Evolutionary conservation across 2,888 invertebrate species (phyloP).

Genomic region (Neocrepidodera transversa): DNA sequence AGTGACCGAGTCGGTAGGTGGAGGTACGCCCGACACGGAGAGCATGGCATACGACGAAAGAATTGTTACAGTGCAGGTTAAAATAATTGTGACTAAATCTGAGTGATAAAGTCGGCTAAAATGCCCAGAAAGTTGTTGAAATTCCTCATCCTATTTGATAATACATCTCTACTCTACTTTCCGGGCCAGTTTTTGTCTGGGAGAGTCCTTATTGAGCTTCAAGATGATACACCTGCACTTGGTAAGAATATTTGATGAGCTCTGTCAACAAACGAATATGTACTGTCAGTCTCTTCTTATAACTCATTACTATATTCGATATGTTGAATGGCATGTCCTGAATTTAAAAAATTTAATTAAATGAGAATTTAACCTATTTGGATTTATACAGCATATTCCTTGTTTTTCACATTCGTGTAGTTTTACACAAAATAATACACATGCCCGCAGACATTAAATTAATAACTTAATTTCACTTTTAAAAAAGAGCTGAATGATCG

Average conservation of each 20-base stretch:
- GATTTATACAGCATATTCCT: no score
- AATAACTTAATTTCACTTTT: slow-evolving; percentile 2
- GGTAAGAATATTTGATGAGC: slow-evolving; percentile 64
- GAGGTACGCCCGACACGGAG: slow-evolving; percentile 26
- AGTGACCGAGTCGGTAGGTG: slow-evolving; percentile 35
- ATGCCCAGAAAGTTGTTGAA: slow-evolving; percentile 91
- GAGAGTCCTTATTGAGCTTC: slow-evolving; percentile 88
- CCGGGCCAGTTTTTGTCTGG: slow-evolving; percentile 94
- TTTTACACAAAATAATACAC: no score
- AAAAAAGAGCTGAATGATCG: no score
- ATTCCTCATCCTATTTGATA: slow-evolving; percentile 93
- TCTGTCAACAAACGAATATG: slow-evolving; percentile 30
- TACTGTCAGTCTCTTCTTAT: slow-evolving; percentile 33
- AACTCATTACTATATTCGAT: slow-evolving; percentile 24
- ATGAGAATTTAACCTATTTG: slow-evolving; percentile 4
- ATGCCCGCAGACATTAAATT: no score
- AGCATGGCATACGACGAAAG: slow-evolving; percentile 38
- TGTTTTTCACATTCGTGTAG: no score
- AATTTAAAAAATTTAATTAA: slow-evolving; percentile 25
- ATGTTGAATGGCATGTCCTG: slow-evolving; percentile 14
- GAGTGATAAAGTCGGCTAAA: slow-evolving; percentile 34
- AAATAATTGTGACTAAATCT: slow-evolving; percentile 32
- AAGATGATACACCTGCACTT: slow-evolving; percentile 90
- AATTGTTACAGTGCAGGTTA: slow-evolving; percentile 29
- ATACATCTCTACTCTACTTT: slow-evolving; percentile 90